Evolutionary conservation across 2,797 vertebrate genomes (phyloP), one percentile per base, ranked within the genome.

Genomic region (Hemibagrus guttatus): DNA sequence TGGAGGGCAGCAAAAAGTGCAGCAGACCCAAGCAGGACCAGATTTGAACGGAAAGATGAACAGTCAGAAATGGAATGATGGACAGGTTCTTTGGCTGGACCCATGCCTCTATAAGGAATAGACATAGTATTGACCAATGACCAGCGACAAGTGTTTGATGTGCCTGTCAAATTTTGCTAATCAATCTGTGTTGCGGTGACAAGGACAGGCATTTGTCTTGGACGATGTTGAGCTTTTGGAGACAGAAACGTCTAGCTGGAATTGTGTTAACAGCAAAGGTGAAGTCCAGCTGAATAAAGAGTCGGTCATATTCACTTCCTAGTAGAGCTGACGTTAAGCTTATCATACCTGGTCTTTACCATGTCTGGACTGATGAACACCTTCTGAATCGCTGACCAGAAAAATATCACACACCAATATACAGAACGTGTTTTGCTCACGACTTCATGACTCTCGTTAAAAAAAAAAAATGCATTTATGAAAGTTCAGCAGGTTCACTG

Each of bases 41-140:
- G 46, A 87, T 90, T 75, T 90, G 75, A 91, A 56, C 4, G 28
- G 31, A 75, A 84, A n/a, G 16, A 21, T 39, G 61, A 23, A 84
- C 11, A 54, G 28, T n/a, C 1, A 85, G 68, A 82, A 54, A 8
- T 13, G 17, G 39, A 72, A 84, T 8, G 4, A 52, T 81, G 78
- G 68, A 86, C 26, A 12, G 26, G 84, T 76, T 83, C 42, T 59
- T 79, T 31, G 31, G 23, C 21, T 63, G 9, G 31, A 35, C 59
- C 59, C 79, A 75, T 39, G 13, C 59, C 17, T 81, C 39, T 21
- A 35, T 56, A 75, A 82, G 19, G 56, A 59, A 56, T 63, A 23
- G n/a, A 84, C 56, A 82, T 23, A 68, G 58, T 69, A 56, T 61
- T 39, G 42, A 26, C 23, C 71, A 21, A 61, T 39, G 42, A 26